A percentile compares a stretch with the other conserved stretches of the same genome.
Evolutionary conservation across 2,888 invertebrate species (phyloP).

Genomic region (Heteromurus nitidus): DNA sequence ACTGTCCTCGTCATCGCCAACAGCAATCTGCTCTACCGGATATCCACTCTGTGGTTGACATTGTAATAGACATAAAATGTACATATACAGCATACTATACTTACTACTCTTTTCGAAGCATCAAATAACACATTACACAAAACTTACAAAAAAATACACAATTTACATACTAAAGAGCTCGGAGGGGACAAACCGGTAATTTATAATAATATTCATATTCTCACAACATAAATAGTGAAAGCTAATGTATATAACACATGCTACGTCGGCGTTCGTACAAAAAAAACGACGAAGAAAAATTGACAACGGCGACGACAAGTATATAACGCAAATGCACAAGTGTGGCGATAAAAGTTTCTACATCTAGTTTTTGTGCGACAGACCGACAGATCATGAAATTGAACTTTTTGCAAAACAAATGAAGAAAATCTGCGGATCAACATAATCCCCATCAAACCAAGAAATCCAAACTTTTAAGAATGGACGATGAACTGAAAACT

Average conservation of each 20-base stretch:
- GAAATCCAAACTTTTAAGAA: no score
- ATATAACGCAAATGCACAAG: no score
- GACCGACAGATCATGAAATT: no score
- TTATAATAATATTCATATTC: constrained; percentile 5
- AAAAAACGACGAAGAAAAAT: no score
- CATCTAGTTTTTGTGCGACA: no score
- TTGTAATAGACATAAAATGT: constrained; percentile 59
- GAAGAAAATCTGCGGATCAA: no score
- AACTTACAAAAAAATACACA: not conserved
- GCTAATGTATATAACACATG: no score
- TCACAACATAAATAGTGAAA: not conserved
- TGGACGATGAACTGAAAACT: no score
- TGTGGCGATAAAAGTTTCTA: no score
- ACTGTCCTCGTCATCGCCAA: constrained; percentile 65
- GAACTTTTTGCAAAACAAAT: no score
- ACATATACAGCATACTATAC: not conserved
- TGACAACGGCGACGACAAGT: not conserved
- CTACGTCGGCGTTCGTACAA: no score
- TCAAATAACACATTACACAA: not conserved
- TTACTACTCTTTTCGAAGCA: not conserved
- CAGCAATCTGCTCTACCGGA: constrained; percentile 67
- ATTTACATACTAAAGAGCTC: constrained; percentile 28
- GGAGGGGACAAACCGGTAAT: constrained; percentile 10
- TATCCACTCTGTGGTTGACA: constrained; percentile 62
- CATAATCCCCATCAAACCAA: no score